Evolutionary conservation across 2,113 vertebrate genomes (phyloP).

Genomic region (Tupaia chinensis): DNA sequence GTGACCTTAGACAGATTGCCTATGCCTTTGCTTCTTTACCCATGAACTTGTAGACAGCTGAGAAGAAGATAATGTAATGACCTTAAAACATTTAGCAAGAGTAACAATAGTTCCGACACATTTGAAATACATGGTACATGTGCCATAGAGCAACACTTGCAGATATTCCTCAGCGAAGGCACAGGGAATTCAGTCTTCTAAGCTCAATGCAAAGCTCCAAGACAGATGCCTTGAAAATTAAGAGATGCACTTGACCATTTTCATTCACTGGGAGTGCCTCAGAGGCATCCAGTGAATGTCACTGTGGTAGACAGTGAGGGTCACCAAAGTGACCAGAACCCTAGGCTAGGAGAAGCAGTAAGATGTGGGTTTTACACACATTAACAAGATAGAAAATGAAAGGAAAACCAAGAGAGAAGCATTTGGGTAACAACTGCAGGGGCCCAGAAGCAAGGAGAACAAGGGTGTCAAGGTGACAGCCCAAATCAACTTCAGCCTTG

Average conservation of each 20-base stretch:
- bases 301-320: background rate
- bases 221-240: background rate
- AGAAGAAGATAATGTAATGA: background rate
- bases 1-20: background rate
- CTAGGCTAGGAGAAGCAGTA: background rate
- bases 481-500: background rate
- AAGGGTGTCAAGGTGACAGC: background rate
- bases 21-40: background rate
- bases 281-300: background rate
- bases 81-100: background rate
- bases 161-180: background rate
- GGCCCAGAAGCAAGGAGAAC: background rate
- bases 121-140: background rate
- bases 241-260: background rate
- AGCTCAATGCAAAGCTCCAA: background rate
- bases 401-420: background rate
- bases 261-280: background rate
- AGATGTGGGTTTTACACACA: background rate
- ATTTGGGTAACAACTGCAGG: background rate
- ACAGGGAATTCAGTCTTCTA: background rate
- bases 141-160: background rate
- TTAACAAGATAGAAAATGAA: background rate
- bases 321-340: background rate
- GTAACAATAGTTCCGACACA: background rate
- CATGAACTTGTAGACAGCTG: background rate